Conservation (phyloP, 2,113 vertebrate genomes). For the Phasianus colchicus region DNA sequence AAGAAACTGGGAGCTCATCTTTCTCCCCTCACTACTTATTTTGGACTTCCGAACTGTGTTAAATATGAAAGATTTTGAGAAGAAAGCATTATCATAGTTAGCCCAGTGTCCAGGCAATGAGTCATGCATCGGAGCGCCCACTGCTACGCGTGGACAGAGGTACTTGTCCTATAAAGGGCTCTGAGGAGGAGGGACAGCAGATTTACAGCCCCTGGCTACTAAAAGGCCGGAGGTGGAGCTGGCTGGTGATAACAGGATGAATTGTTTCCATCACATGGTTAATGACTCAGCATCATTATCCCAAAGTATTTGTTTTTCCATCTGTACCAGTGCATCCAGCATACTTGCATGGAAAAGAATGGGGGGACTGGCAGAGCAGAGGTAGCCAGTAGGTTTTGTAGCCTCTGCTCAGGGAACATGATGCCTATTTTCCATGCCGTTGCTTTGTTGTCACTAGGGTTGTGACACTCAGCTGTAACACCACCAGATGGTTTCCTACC, state of each 20-base stretch:
- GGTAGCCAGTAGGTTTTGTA: background rate
- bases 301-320: constrained; percentile 34
- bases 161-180: constrained; percentile 22
- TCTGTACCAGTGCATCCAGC: background rate
- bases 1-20: background rate
- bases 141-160: background rate
- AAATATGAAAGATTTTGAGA: background rate
- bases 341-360: background rate
- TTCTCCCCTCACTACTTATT: background rate
- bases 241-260: constrained; percentile 32
- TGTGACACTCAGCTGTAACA: background rate
- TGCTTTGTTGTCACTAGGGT: background rate
- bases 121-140: background rate
- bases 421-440: background rate
- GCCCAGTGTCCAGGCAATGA: background rate
- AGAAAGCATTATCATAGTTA: background rate
- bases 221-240: constrained; percentile 59
- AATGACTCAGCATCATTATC: constrained; percentile 61
- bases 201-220: constrained; percentile 36
- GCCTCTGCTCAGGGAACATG: background rate
- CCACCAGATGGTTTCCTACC: background rate
- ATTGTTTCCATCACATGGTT: constrained; percentile 69
- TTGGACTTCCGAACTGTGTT: background rate
- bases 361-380: background rate
- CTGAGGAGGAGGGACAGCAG: background rate